phyloP scores from a whole-genome alignment of 2,888 invertebrate species.

The Eupithecia centaureata region DNA sequence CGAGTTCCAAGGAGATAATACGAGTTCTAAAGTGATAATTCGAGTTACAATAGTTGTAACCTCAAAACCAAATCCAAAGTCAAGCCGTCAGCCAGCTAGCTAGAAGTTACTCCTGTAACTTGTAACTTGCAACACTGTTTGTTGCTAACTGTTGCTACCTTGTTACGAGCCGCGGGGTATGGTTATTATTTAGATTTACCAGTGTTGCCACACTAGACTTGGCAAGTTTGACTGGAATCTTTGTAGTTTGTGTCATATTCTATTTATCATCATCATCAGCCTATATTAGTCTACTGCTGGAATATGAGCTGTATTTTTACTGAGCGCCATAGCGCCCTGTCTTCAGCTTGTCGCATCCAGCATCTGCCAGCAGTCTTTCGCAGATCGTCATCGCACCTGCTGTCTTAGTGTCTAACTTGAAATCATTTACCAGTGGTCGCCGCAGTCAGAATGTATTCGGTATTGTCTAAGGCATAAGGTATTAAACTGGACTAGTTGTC shows the following conservation, averaged over 20 bases:
- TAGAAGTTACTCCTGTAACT: constrained; percentile 52
- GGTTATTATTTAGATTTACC: constrained; percentile 1
- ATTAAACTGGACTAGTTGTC: too few species aligned
- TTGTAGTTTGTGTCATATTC: background rate
- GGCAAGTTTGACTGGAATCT: background rate
- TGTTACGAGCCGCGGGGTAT: constrained; percentile 5
- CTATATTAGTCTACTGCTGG: background rate
- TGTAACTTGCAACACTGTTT: constrained; percentile 48
- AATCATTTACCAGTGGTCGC: too few species aligned
- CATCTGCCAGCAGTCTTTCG: too few species aligned
- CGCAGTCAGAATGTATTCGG: too few species aligned
- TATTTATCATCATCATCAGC: background rate
- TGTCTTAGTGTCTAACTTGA: too few species aligned
- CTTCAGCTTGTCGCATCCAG: too few species aligned
- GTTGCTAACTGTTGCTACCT: constrained; percentile 21
- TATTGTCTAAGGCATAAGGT: too few species aligned
- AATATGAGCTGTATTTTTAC: too few species aligned
- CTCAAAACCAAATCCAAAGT: constrained; percentile 53
- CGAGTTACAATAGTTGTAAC: constrained; percentile 49
- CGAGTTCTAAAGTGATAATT: background rate
- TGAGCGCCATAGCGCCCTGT: too few species aligned
- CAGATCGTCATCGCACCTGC: too few species aligned
- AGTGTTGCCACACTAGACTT: background rate
- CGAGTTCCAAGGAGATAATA: constrained; percentile 2
- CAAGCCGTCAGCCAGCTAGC: constrained; percentile 58